Evolutionary conservation across 2,888 invertebrate species (phyloP).

Genomic region (Drosophila meridionalis): DNA sequence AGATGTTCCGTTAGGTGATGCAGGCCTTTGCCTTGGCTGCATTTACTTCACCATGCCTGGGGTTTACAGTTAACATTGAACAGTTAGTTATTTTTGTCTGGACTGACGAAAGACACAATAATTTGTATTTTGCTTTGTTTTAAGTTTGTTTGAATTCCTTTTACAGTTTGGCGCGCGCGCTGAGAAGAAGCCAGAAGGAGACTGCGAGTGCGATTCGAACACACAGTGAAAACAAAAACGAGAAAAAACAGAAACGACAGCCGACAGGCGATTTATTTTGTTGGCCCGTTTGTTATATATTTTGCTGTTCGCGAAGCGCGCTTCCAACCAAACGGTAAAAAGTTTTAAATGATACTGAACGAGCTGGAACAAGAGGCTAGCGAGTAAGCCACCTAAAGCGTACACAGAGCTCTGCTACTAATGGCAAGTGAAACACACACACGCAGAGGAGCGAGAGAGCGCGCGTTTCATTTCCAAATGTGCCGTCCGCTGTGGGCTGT

Average conservation of each 20-base stretch:
- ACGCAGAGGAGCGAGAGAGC: neutral
- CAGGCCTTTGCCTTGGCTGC: constrained; percentile 30
- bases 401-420: constrained; percentile 12
- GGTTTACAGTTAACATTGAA: constrained; percentile 51
- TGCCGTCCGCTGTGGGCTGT: constrained; percentile 25
- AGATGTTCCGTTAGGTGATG: constrained; percentile 21
- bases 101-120: constrained; percentile 18
- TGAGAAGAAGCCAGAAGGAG: constrained; percentile 3
- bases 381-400: constrained; percentile 37
- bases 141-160: constrained; percentile 18
- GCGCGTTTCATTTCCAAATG: constrained; percentile 44
- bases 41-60: constrained; percentile 30
- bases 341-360: constrained; percentile 70
- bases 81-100: constrained; percentile 15
- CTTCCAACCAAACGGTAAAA: constrained; percentile 71
- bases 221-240: constrained; percentile 50
- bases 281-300: constrained; percentile 24
- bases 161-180: constrained; percentile 59
- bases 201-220: constrained; percentile 12
- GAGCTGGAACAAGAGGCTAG: constrained; percentile 24
- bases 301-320: constrained; percentile 52
- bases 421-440: constrained; percentile 28
- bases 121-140: constrained; percentile 5
- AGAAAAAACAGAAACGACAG: constrained; percentile 57
- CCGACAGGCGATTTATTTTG: constrained; percentile 36